These are phyloP conservation scores for Tolmerus cingulatus DNA, from an alignment of 2,888 invertebrate genomes.

Conservation along the genomic window DNA sequence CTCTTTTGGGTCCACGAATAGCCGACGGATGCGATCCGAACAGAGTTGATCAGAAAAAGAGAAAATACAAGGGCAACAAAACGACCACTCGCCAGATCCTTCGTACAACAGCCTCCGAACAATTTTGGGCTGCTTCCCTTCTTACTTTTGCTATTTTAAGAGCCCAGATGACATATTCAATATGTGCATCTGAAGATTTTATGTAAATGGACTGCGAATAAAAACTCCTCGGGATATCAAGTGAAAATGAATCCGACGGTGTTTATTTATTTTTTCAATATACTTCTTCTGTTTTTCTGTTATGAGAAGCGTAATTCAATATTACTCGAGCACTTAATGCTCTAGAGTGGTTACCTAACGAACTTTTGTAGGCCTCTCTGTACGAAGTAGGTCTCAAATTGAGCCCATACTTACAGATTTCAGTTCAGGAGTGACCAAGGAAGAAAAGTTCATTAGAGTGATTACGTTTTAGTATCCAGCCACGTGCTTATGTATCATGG, in stretches of 20 bases:
- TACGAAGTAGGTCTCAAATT: not conserved
- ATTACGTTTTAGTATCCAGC: not conserved
- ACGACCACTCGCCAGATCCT: not conserved
- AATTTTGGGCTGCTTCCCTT: conserved; percentile 11
- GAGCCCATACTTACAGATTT: not conserved
- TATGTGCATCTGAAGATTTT: conserved; percentile 4
- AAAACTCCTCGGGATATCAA: not conserved
- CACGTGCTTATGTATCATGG: not conserved
- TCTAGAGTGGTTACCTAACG: not conserved
- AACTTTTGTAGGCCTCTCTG: not conserved
- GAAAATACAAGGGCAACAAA: not conserved
- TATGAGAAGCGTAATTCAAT: not conserved
- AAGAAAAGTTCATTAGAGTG: not conserved
- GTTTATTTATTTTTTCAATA: not conserved
- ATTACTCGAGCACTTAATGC: not conserved
- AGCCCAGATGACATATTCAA: conserved; percentile 11
- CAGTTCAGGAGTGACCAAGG: not conserved
- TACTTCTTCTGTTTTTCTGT: not conserved
- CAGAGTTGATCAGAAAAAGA: conserved; percentile 1
- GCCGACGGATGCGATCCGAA: conserved; percentile 30
- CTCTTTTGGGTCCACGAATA: not conserved
- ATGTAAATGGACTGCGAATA: conserved; percentile 23
- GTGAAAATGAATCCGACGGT: conserved; percentile 10
- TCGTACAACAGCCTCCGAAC: not conserved
- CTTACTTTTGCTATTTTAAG: conserved; percentile 9